Evolutionary conservation across 2,888 invertebrate genomes (phyloP).

Genomic region (Molanna angustata): DNA sequence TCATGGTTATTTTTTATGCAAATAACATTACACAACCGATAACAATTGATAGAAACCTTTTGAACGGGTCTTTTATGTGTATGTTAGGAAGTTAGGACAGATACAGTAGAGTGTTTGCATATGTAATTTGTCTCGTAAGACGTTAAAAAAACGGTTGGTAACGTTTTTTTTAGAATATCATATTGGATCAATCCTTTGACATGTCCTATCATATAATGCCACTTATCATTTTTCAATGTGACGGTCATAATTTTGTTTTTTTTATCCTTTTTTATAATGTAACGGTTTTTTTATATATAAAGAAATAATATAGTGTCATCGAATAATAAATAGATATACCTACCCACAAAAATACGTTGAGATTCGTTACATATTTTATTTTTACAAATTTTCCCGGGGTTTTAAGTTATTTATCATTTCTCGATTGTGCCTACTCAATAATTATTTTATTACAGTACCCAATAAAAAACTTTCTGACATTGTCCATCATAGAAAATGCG

Average conservation of each 20-base stretch:
- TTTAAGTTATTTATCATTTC: too few relatives aligned
- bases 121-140: conserved; percentile 28
- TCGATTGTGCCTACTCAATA: too few relatives aligned
- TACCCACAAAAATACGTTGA: too few relatives aligned
- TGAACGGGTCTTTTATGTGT: conserved; percentile 19
- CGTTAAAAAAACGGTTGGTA: conserved; percentile 30
- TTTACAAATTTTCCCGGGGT: too few relatives aligned
- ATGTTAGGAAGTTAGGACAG: conserved; percentile 21
- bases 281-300: too few relatives aligned
- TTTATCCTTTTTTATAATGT: conserved; percentile 12
- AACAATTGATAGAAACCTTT: conserved; percentile 30
- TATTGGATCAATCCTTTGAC: conserved; percentile 23
- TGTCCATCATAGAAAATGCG: too few relatives aligned
- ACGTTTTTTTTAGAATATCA: conserved; percentile 27
- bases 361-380: too few relatives aligned
- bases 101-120: conserved; percentile 28
- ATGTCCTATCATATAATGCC: conserved; percentile 22
- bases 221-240: conserved; percentile 20
- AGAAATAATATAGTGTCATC: too few relatives aligned
- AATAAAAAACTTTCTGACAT: too few relatives aligned
- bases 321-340: too few relatives aligned
- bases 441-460: too few relatives aligned
- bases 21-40: conserved; percentile 30
- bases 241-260: conserved; percentile 9
- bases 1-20: conserved; percentile 33